These are phyloP conservation scores for Furcifer pardalis DNA, from an alignment of 2,797 vertebrate species.

Conservation along the genomic window DNA sequence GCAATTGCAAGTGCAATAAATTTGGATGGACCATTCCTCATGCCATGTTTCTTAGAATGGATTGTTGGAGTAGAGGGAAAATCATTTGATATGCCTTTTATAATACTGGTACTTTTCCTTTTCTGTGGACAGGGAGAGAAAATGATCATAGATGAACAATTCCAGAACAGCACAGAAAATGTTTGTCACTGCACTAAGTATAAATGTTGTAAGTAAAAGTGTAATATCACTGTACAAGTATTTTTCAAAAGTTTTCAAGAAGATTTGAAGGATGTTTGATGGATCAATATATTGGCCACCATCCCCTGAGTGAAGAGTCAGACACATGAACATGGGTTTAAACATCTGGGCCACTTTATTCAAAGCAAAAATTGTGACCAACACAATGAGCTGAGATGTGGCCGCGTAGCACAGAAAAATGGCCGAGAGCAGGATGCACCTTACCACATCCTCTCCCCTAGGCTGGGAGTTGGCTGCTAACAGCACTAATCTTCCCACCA, in stretches of 20 bases:
- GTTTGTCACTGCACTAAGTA: slow-evolving; percentile 88
- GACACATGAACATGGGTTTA: too few relatives aligned
- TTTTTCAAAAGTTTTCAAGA: not conserved
- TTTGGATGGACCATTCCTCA: not conserved
- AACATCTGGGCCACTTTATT: too few relatives aligned
- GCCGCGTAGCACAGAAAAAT: too few relatives aligned
- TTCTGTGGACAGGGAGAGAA: slow-evolving; percentile 83
- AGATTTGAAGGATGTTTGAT: not conserved
- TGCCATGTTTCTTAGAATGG: not conserved
- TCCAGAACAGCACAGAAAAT: slow-evolving; percentile 83
- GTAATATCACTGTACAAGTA: not conserved
- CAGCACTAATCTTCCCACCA: too few relatives aligned
- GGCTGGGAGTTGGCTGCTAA: too few relatives aligned
- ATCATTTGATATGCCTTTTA: not conserved
- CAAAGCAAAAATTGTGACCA: too few relatives aligned
- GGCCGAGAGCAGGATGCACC: too few relatives aligned
- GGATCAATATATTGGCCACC: too few relatives aligned
- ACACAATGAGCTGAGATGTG: too few relatives aligned
- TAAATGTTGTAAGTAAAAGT: slow-evolving; percentile 86
- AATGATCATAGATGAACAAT: slow-evolving; percentile 85
- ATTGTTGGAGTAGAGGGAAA: not conserved
- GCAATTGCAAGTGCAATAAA: not conserved
- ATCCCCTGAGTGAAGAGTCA: too few relatives aligned
- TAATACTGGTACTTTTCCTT: slow-evolving; percentile 21
- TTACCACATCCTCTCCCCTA: too few relatives aligned